Evolutionary conservation across 2,797 vertebrate genomes (phyloP).

Genomic region (Heteromormyrus szaboi): DNA sequence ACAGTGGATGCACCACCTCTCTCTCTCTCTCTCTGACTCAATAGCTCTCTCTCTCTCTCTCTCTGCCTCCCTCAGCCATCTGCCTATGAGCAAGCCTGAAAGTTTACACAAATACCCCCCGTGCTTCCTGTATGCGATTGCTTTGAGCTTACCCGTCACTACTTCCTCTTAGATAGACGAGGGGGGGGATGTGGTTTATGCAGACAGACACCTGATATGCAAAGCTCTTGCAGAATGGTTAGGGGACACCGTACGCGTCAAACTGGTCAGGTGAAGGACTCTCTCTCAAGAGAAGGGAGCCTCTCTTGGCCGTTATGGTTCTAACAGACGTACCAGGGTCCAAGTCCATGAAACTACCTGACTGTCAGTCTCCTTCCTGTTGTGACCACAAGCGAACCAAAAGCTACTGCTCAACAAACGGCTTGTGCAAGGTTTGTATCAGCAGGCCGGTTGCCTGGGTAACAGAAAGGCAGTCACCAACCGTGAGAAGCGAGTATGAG

Average conservation of each 20-base stretch:
- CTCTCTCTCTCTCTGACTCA: conserved; percentile 32
- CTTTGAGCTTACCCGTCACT: conserved; percentile 53
- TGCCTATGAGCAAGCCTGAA: conserved; percentile 42
- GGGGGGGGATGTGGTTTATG: background rate
- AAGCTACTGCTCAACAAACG: background rate
- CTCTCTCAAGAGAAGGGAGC: background rate
- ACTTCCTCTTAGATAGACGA: conserved; percentile 69
- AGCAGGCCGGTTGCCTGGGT: background rate
- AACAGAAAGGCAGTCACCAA: background rate
- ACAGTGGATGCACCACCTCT: conserved; percentile 33
- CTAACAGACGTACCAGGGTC: background rate
- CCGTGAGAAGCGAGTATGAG: background rate
- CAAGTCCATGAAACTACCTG: background rate
- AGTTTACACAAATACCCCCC: conserved; percentile 48
- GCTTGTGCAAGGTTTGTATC: background rate
- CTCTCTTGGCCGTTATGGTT: background rate
- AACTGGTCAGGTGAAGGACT: background rate
- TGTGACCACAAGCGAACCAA: background rate
- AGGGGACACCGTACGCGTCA: background rate
- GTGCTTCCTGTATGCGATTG: conserved; percentile 59
- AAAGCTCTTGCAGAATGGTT: background rate
- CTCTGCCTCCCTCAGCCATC: conserved; percentile 53
- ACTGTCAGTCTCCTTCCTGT: background rate
- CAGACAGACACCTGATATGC: conserved; percentile 15
- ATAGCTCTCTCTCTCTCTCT: conserved; percentile 23